These are phyloP conservation scores for Triplophysa bombifrons DNA, from an alignment of 2,797 vertebrate genomes.

Conservation along the genomic window DNA sequence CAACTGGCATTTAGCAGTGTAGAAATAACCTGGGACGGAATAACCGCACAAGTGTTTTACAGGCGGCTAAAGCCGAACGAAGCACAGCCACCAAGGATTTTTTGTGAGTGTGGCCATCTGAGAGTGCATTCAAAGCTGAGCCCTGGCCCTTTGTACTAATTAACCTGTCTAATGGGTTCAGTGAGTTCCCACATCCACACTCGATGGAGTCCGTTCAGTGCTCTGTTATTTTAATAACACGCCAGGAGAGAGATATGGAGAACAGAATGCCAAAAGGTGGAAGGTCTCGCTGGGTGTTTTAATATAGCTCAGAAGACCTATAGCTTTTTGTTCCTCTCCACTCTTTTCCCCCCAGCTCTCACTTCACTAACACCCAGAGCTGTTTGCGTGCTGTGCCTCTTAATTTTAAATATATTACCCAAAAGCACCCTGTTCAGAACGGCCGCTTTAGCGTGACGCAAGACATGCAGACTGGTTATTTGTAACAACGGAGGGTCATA, in stretches of 20 bases:
- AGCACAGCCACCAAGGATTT: constrained; percentile 55
- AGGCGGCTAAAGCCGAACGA: constrained; percentile 38
- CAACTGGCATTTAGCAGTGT: constrained; percentile 73
- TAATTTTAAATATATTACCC: constrained; percentile 17
- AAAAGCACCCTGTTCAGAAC: constrained; percentile 1
- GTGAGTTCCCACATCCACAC: constrained; percentile 58
- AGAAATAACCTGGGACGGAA: constrained; percentile 25
- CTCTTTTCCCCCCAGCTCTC: constrained; percentile 28
- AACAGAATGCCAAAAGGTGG: constrained; percentile 79
- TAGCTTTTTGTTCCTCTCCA: constrained; percentile 28
- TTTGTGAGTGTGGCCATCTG: constrained; percentile 68
- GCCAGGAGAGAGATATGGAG: constrained; percentile 58
- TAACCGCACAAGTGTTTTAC: background rate
- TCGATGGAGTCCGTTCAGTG: constrained; percentile 46
- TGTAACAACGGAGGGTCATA: constrained; percentile 1
- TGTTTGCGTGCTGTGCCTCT: constrained; percentile 39
- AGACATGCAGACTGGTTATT: constrained; percentile 2
- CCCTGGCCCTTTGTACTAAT: constrained; percentile 79
- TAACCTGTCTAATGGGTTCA: constrained; percentile 81
- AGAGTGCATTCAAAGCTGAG: constrained; percentile 66
- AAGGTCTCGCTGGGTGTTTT: constrained; percentile 68
- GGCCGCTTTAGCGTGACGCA: background rate
- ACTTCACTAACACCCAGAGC: constrained; percentile 24
- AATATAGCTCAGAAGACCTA: constrained; percentile 56
- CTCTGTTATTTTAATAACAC: constrained; percentile 69